Evolutionary conservation across 2,113 vertebrate species (phyloP), one percentile per base, ranked within the genome.

Genomic region (Chascanopsetta lugubris): DNA sequence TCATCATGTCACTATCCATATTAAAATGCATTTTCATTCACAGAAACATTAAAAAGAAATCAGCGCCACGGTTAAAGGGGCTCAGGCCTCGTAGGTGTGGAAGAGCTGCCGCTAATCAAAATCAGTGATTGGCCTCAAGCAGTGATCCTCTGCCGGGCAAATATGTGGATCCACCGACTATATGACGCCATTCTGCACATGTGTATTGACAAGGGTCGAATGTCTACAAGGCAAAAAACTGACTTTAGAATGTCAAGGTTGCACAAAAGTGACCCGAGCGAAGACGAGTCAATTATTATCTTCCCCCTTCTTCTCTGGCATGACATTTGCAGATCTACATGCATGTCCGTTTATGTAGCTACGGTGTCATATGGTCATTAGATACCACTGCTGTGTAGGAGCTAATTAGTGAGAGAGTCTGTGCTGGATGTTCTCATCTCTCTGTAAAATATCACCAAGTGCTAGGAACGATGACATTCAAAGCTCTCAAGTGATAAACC

Each of bases 21-120:
- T 82, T 67, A 71, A 69, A 79, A 76, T 18, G 30, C 58, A 24
- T 17, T 75, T 78, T 81, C 64, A 69, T 70, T 72, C 70, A 45
- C 18, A 34, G 60, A 60, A 55, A 79, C 69, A 46, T 82, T 67
- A 77, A 83, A 75, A 80, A 65, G 56, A 50, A 50, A 65, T 83
- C 40, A 56, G 64, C 56, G 2, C 53, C 65, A 59, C 53, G 17
- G 43, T 72, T 48, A 70, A 62, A 64, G 47, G 21, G 22, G 51
- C 57, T 61, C 12, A 47, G 69, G 17, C 51, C 73, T 47, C 55
- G 51, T 32, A 74, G 22, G n/a, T 43, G 27, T 3, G 3, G 18
- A 34, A 22, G 54, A 61, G 56, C 49, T 60, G 57, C 40, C 5
- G 36, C 66, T 59, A 61, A 76, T 82, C 74, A 73, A 64, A 70